Evolutionary conservation across 2,888 invertebrate species (phyloP).

Genomic region (Metacarcinus magister): DNA sequence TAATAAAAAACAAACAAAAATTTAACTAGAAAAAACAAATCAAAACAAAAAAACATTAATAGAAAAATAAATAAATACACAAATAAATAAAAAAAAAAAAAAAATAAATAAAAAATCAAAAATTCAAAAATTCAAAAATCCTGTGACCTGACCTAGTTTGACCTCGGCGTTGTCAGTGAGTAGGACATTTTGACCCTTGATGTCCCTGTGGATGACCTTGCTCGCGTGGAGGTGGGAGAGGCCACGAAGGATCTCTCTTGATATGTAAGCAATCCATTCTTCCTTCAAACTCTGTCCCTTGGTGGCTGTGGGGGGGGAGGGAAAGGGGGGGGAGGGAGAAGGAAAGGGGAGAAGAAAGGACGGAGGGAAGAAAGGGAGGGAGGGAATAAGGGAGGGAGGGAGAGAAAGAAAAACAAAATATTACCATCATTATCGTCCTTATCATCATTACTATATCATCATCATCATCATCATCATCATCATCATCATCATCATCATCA

Average conservation of each 20-base stretch:
- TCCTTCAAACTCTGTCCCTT: slow-evolving; percentile 99
- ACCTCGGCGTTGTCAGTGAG: slow-evolving; percentile 99
- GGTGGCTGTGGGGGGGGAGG: slow-evolving; percentile 87
- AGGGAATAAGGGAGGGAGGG: too few relatives aligned
- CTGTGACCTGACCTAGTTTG: slow-evolving; percentile 91
- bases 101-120: neutral
- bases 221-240: slow-evolving; percentile 98
- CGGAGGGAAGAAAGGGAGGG: too few relatives aligned
- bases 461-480: too few relatives aligned
- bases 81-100: neutral
- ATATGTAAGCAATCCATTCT: slow-evolving; percentile 99
- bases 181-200: slow-evolving; percentile 99
- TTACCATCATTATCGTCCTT: too few relatives aligned
- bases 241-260: slow-evolving; percentile 97
- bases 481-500: too few relatives aligned
- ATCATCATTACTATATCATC: too few relatives aligned
- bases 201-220: slow-evolving; percentile 99
- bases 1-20: neutral
- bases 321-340: neutral
- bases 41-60: neutral
- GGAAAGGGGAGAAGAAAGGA: too few relatives aligned
- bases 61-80: neutral
- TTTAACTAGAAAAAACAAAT: neutral
- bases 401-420: too few relatives aligned
- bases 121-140: neutral